Percentiles rank a stretch among this genome's conserved stretches.
Conservation (phyloP, 2,113 vertebrate species). For the Eublepharis macularius region DNA sequence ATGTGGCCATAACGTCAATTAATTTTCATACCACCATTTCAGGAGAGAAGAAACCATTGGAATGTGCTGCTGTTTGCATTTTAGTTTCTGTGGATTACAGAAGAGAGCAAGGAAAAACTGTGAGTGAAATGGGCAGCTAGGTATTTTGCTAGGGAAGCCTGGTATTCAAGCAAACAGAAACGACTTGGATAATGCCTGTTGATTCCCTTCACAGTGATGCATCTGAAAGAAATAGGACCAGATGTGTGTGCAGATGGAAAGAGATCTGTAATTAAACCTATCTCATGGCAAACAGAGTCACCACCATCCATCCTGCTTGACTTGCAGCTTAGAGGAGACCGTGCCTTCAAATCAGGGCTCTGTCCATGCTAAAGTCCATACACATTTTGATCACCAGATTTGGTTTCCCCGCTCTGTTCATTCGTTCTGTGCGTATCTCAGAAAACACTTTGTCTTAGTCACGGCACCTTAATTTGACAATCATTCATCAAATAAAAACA, state of each 20-base stretch:
- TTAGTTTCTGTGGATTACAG: not conserved
- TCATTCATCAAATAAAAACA: not conserved
- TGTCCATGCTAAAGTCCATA: not conserved
- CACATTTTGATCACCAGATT: not conserved
- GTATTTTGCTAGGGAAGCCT: not conserved
- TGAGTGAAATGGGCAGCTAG: not conserved
- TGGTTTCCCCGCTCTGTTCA: not conserved
- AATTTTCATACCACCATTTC: not conserved
- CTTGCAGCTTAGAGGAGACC: not conserved
- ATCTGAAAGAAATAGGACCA: not conserved
- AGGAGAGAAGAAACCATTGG: not conserved
- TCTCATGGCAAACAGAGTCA: not conserved
- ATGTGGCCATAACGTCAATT: not conserved
- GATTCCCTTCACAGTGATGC: not conserved
- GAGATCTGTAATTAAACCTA: not conserved
- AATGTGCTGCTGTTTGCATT: not conserved
- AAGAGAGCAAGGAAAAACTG: not conserved
- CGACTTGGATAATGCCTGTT: not conserved
- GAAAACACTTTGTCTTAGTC: not conserved
- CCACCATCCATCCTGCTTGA: not conserved
- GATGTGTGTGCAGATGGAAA: not conserved
- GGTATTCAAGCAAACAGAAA: not conserved
- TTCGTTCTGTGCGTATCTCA: not conserved
- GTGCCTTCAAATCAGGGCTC: not conserved
- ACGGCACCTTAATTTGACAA: not conserved